Evolutionary conservation across 1,140 invertebrate species (phyloP), one percentile per base, ranked within the genome.

Genomic region (Diprion similis): DNA sequence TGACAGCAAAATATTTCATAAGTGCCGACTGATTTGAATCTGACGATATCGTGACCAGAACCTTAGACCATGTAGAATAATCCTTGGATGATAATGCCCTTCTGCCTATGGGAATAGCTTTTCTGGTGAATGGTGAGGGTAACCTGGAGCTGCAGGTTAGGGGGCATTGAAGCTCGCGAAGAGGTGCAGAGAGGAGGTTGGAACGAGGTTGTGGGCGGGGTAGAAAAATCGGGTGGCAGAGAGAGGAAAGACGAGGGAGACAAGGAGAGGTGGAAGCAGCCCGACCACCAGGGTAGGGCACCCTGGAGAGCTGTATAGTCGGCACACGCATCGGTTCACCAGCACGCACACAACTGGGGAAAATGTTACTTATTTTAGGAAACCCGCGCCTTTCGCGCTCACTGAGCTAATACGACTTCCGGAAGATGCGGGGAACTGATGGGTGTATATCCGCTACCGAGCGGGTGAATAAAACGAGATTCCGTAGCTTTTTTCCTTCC

Each of bases 271-370:
- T 69, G 15, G 73, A 75, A 70, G 17, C 48, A 64, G 59, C 47
- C 64, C 69, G 70, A 68, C 70, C 70, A 46, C 69, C 71, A 9
- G 18, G 46, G 48, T 76, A 75, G 73, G 71, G 73, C 45, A 78
- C 77, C 76, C 77, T 18, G 70, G 77, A 78, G 77, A 71, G 72
- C 73, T 51, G 66, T 78, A 59, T 59, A 59, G 11, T 17, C 51
- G 51, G 51, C 51, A 59, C 51, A 59, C 51, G 51, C 51, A 59
- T 59, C 51, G 11, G 51, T 15, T 59, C 11, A 37, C 24, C 51
- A 13, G 51, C 51, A 59, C 51, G 51, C 51, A 59, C 51, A 59
- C 51, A 59, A 9, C 70, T 76, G 65, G 19, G 17, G 78, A 66
- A 48, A 46, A 71, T 71, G 46, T 71, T 19, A 17, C 70, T 71